These are phyloP conservation scores for Amphimedon queenslandica DNA, from an alignment of 37 sponge, comb jelly and placozoan genomes.

Conservation along the genomic window DNA sequence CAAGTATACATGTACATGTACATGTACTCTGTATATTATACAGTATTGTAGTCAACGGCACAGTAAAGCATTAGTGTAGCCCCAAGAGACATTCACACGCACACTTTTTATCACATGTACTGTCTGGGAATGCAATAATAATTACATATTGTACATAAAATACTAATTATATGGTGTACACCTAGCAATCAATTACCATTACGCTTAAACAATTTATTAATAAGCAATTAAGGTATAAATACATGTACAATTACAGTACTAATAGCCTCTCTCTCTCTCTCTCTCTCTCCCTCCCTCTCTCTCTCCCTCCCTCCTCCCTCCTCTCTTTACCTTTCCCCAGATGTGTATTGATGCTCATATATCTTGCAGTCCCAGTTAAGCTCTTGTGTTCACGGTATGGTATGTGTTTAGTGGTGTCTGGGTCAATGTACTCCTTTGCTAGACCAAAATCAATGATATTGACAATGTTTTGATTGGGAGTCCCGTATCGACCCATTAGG, in stretches of 20 bases:
- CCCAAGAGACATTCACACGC: too few relatives aligned
- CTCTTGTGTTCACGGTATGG: conserved; percentile 99
- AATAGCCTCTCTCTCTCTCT: conserved; percentile 1
- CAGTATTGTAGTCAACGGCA: too few relatives aligned
- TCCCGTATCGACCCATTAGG: conserved; percentile 81
- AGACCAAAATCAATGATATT: conserved; percentile 99
- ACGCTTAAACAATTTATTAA: too few relatives aligned
- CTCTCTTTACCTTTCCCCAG: conserved; percentile 94
- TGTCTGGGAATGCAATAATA: too few relatives aligned
- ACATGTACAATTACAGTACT: background rate
- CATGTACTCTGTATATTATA: too few relatives aligned
- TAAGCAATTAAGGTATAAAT: background rate
- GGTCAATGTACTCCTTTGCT: conserved; percentile 98
- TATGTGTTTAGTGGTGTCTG: conserved; percentile 93
- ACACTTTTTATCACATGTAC: too few relatives aligned
- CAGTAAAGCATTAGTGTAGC: too few relatives aligned
- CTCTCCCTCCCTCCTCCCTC: background rate
- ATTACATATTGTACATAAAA: too few relatives aligned
- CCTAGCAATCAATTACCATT: too few relatives aligned
- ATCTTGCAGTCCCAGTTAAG: conserved; percentile 98
- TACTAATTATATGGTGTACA: too few relatives aligned
- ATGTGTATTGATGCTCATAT: conserved; percentile 99
- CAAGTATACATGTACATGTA: too few relatives aligned
- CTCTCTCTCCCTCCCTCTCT: background rate
- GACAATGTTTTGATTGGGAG: conserved; percentile 74